phyloP scores from a whole-genome alignment of 2,113 vertebrate genomes.

The Notothenia rossii region DNA sequence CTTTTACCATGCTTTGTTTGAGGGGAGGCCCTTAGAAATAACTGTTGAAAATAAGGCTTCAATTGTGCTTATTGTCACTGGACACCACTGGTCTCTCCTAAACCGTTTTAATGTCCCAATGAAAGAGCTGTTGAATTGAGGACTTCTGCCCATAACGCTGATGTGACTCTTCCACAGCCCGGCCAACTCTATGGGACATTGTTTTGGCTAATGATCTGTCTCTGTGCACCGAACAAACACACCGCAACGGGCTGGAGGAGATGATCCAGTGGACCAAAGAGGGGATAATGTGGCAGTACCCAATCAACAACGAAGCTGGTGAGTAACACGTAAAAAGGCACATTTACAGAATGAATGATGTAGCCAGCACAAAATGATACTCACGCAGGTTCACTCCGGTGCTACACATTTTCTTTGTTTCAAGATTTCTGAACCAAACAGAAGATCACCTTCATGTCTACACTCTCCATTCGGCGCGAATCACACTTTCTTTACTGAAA shows the following conservation, averaged over 20 bases:
- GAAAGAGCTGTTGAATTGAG: background rate
- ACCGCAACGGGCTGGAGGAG: constrained; percentile 94
- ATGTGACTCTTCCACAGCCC: constrained; percentile 52
- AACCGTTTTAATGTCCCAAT: background rate
- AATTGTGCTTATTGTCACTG: background rate
- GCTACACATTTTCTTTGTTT: too few species aligned
- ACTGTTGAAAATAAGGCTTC: background rate
- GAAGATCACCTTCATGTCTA: too few species aligned
- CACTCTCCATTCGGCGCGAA: too few species aligned
- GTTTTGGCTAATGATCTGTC: constrained; percentile 88
- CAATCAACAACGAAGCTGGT: constrained; percentile 94
- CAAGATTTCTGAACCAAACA: too few species aligned
- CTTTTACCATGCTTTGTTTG: too few species aligned
- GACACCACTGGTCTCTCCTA: background rate
- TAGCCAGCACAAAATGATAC: too few species aligned
- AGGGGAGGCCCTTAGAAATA: too few species aligned
- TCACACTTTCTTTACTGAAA: too few species aligned
- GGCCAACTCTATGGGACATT: constrained; percentile 92
- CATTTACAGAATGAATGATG: background rate
- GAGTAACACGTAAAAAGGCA: constrained; percentile 38
- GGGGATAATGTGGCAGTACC: constrained; percentile 93
- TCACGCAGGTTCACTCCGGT: too few species aligned
- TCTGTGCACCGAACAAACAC: constrained; percentile 74
- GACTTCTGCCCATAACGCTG: background rate
- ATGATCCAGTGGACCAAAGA: constrained; percentile 97